Percentiles rank a stretch among this genome's conserved stretches.
Evolutionary conservation across 2,113 vertebrate species (phyloP).

Genomic region (Halcyon senegalensis): DNA sequence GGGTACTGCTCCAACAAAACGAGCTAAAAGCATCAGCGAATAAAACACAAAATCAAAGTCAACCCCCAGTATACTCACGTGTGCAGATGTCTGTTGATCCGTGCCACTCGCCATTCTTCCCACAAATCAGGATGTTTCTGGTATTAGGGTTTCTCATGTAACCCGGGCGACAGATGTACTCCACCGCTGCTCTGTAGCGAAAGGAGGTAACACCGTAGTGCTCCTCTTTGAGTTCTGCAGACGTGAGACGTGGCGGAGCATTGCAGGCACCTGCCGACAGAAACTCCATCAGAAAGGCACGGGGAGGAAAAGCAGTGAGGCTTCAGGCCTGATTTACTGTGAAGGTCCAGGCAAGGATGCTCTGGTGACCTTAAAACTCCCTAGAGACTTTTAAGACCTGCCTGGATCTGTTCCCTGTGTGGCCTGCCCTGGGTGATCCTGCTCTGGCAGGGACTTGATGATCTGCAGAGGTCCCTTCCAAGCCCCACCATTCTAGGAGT

Average conservation of each 20-base stretch:
- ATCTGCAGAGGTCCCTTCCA: no score
- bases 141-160: fast-evolving
- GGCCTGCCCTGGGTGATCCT: no score
- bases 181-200: fast-evolving
- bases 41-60: not conserved
- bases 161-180: not conserved
- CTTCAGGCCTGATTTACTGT: not conserved
- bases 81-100: fast-evolving
- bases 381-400: no score
- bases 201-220: fast-evolving
- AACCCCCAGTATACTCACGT: not conserved
- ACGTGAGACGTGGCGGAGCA: fast-evolving
- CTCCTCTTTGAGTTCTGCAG: not conserved
- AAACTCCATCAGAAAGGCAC: not conserved
- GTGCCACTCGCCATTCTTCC: fast-evolving
- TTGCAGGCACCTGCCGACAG: not conserved
- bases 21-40: not conserved
- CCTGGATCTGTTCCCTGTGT: no score
- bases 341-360: not conserved
- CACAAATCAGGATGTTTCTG: fast-evolving
- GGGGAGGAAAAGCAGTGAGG: not conserved
- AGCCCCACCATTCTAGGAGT: no score
- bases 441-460: no score
- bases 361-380: not conserved
- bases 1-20: not conserved